Evolutionary conservation across 2,888 invertebrate genomes (phyloP).

Genomic region (Ganaspis brasiliensis): DNA sequence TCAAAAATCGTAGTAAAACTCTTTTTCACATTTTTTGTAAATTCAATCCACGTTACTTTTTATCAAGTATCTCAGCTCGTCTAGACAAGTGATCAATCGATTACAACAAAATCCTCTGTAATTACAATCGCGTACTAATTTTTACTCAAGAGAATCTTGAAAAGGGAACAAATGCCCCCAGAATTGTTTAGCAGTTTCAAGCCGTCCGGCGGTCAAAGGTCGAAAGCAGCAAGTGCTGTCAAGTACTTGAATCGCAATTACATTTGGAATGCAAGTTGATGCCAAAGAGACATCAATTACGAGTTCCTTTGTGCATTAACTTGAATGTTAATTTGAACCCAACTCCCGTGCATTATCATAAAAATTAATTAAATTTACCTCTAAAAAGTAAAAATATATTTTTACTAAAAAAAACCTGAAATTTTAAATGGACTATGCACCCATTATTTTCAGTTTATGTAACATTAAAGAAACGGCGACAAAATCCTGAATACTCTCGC

Average conservation of each 20-base stretch:
- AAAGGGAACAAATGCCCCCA: background rate
- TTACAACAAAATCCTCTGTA: too few relatives aligned
- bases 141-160: background rate
- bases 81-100: too few relatives aligned
- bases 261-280: conserved; percentile 11
- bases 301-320: background rate
- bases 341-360: background rate
- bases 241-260: conserved; percentile 9
- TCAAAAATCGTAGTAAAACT: too few relatives aligned
- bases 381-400: too few relatives aligned
- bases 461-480: conserved; percentile 10
- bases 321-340: background rate
- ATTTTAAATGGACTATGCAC: too few relatives aligned
- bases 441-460: too few relatives aligned
- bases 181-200: background rate
- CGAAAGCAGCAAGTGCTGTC: conserved; percentile 10
- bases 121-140: background rate
- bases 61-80: too few relatives aligned
- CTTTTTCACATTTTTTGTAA: too few relatives aligned
- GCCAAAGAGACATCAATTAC: conserved; percentile 28
- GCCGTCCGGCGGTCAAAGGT: conserved; percentile 15
- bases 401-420: too few relatives aligned
- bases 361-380: background rate
- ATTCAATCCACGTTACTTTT: too few relatives aligned
- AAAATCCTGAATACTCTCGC: background rate